phyloP scores from a whole-genome alignment of 2,113 vertebrate genomes.

The Pituophis catenifer region DNA sequence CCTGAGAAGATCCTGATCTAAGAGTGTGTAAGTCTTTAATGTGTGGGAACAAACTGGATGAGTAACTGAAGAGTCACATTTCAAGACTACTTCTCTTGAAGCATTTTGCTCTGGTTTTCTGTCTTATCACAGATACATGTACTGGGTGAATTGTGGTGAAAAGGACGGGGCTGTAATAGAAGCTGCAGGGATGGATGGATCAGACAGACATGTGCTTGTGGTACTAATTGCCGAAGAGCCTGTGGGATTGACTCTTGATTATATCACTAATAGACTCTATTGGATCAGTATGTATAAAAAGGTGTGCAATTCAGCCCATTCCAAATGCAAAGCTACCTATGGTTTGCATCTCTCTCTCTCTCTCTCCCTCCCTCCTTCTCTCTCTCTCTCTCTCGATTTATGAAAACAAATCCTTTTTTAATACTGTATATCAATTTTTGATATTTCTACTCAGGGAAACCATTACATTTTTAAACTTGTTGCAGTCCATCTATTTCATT shows the following conservation, averaged over 20 bases:
- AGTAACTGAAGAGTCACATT: not conserved
- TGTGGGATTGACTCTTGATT: constrained; percentile 77
- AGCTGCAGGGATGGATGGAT: constrained; percentile 85
- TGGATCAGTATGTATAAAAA: constrained; percentile 87
- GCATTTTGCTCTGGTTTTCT: not conserved
- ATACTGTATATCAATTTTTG: not conserved
- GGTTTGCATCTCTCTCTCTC: not conserved
- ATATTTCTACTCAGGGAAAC: not conserved
- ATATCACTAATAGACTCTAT: constrained; percentile 76
- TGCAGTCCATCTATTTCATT: not conserved
- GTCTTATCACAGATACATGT: constrained; percentile 73
- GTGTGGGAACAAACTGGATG: not conserved
- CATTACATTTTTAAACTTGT: not conserved
- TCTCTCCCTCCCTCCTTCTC: no score
- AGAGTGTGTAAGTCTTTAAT: not conserved
- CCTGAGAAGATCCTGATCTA: not conserved
- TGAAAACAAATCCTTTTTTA: not conserved
- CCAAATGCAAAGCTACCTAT: not conserved
- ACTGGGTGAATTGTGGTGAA: constrained; percentile 81
- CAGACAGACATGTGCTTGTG: constrained; percentile 65
- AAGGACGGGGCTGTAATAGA: constrained; percentile 73
- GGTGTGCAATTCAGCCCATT: constrained; percentile 57
- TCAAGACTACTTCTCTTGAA: not conserved
- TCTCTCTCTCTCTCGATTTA: no score
- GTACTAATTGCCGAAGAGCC: constrained; percentile 78